Base-by-base conservation (phyloP, 2,888 invertebrate genomes). In the Melitaea athalia region DNA sequence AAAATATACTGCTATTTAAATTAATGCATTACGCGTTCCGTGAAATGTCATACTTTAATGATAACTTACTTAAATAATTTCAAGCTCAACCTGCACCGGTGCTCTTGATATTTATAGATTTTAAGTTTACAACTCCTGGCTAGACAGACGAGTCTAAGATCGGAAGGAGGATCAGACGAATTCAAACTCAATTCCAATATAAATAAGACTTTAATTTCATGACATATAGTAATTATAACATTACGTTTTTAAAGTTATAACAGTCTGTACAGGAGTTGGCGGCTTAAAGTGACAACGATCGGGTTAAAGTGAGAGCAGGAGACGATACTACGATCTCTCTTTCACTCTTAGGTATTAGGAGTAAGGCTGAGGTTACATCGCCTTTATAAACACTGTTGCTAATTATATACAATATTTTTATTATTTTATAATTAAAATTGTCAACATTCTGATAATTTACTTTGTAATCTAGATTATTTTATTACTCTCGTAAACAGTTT, bases 241-340 rank as follows among this genome's bases (percentile, higher is more conserved):
- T 38, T 5, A 0, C 38, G 38, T 38, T 38, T 38, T 38, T 38
- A 38, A 38, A 31, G 10, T 43, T 55, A 42, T 57, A 15, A 24
- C 38, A 68, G 66, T 69, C 67, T 33, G 33, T 57, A 42, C 67
- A 69, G 77, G 73, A 75, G 75, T 77, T 73, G 78, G 78, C 75
- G 72, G 72, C 76, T 75, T 69, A 70, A 64, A 71, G 70, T 73
- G 73, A 75, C 77, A 71, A 70, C 70, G 70, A 75, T 69, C 77
- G 73, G 79, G 77, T 78, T 81, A 73, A 76, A 80, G 78, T 78
- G 78, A 77, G 78, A 82, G 79, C 75, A 74, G 75, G 74, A 74
- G 76, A 70, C 70, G 68, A 74, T 70, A 74, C 71, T 73, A 72
- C 77, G 80, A 80, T 80, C 81, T 81, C 79, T 74, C 74, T 78